Conservation (phyloP, 1,140 invertebrate species). For the Gonatopus flavifemur region DNA sequence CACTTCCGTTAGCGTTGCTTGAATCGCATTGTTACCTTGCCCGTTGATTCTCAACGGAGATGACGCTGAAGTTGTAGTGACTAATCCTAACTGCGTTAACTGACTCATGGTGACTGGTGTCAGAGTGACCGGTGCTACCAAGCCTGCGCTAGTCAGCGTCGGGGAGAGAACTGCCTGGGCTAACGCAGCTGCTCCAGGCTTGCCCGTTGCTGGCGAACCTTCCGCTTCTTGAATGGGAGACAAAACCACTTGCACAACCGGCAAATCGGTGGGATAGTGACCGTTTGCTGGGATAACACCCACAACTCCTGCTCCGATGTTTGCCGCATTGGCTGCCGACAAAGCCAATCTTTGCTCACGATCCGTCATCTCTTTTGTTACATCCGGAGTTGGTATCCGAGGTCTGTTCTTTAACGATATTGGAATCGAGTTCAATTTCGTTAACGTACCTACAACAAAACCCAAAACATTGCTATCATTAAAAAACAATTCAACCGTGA, state of each 20-base stretch:
- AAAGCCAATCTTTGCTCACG: constrained; percentile 66
- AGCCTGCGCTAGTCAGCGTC: constrained; percentile 57
- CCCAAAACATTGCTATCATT: too few relatives aligned
- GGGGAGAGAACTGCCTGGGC: constrained; percentile 72
- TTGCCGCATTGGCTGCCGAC: constrained; percentile 57
- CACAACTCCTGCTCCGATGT: constrained; percentile 63
- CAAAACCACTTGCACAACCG: constrained; percentile 74
- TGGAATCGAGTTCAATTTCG: constrained; percentile 68
- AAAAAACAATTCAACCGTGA: too few relatives aligned
- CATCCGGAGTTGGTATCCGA: constrained; percentile 83
- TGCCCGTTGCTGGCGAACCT: constrained; percentile 68
- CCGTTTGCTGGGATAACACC: constrained; percentile 62
- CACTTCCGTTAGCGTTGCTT: constrained; percentile 49
- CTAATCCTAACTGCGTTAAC: constrained; percentile 45
- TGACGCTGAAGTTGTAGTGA: constrained; percentile 46
- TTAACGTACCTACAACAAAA: constrained; percentile 61
- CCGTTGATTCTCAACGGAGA: constrained; percentile 19
- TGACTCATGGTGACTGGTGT: constrained; percentile 59
- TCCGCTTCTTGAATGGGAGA: constrained; percentile 76
- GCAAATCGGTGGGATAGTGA: constrained; percentile 65
- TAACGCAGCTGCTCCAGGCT: constrained; percentile 68
- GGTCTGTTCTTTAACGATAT: constrained; percentile 73
- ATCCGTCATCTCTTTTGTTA: constrained; percentile 74
- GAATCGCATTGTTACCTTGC: constrained; percentile 1
- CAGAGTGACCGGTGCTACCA: constrained; percentile 63